Conservation (phyloP, 37 sponge, comb jelly and placozoan species). For the Oscarella lobularis region DNA sequence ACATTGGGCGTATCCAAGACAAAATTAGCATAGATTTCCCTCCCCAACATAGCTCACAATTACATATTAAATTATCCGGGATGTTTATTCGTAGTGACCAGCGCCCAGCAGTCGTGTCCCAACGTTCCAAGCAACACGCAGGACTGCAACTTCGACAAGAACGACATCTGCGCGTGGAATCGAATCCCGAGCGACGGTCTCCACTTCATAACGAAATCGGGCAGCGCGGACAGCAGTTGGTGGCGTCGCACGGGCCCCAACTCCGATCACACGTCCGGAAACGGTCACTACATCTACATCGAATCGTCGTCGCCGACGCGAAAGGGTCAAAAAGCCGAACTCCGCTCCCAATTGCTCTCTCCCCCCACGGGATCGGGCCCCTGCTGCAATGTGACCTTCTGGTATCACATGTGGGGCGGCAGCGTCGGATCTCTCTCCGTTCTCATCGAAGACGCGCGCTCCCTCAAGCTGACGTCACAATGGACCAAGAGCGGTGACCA, state of each 20-base stretch:
- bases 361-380: conserved; percentile 7
- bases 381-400: conserved; percentile 29
- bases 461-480: neutral
- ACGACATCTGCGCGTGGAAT: conserved; percentile 21
- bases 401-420: conserved; percentile 34
- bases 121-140: too few relatives aligned
- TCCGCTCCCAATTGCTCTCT: conserved; percentile 5
- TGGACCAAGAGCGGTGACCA: neutral
- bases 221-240: too few relatives aligned
- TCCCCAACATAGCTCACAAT: too few relatives aligned
- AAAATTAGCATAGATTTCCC: too few relatives aligned
- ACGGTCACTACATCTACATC: neutral
- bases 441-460: conserved; percentile 2
- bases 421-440: conserved; percentile 11
- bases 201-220: too few relatives aligned
- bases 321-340: neutral
- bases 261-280: neutral
- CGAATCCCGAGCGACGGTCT: too few relatives aligned
- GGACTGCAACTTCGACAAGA: neutral
- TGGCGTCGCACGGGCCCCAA: neutral
- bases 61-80: too few relatives aligned
- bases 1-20: too few relatives aligned
- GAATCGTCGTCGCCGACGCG: neutral
- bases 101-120: too few relatives aligned
- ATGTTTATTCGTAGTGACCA: too few relatives aligned